Evolutionary conservation across 2,888 invertebrate genomes (phyloP), one percentile per base, ranked within the genome.

Genomic region (Chloroclystis v-ata): DNA sequence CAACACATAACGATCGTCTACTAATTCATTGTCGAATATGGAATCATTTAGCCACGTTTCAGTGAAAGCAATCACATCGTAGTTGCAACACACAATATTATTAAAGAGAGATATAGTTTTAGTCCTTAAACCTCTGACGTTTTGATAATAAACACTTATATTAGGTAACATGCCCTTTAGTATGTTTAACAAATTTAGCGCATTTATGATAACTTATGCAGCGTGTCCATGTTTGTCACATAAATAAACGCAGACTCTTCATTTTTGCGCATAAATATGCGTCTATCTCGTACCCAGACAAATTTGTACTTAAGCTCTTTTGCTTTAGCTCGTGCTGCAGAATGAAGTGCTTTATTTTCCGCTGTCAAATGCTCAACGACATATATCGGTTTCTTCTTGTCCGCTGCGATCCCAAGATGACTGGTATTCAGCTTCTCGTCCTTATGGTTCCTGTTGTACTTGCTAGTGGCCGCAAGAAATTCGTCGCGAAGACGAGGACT

Each of bases 341-440:
- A 7, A 12, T 30, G 10, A 12, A 11, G n/a, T n/a, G n/a, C n/a
- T n/a, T n/a, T n/a, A n/a, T n/a, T n/a, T n/a, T n/a, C n/a, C n/a
- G n/a, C n/a, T 4, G 10, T 30, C 4, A 35, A 20, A n/a, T 35
- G 35, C 16, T 35, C 35, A 5, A 11, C 9, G 7, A 35, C 38
- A 13, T 26, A 38, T 4, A 38, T 20, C 4, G 38, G 13, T 9
- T 10, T 28, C 9, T 38, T 38, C 28, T 13, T 38, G 6, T n/a
- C n/a, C 4, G n/a, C 38, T 1, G 13, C 28, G 28, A 26, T 26
- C 1, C 38, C 38, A 1, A 38, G n/a, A 11, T 38, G 38, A 9
- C 38, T 38, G 10, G 38, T 28, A 13, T 38, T 38, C 9, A 38
- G 11, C 9, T 38, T 38, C 14, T 38, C 38, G 12, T 24, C 13